Base-by-base conservation (phyloP, 2,888 invertebrate genomes). In the Subacronicta megacephala region DNA sequence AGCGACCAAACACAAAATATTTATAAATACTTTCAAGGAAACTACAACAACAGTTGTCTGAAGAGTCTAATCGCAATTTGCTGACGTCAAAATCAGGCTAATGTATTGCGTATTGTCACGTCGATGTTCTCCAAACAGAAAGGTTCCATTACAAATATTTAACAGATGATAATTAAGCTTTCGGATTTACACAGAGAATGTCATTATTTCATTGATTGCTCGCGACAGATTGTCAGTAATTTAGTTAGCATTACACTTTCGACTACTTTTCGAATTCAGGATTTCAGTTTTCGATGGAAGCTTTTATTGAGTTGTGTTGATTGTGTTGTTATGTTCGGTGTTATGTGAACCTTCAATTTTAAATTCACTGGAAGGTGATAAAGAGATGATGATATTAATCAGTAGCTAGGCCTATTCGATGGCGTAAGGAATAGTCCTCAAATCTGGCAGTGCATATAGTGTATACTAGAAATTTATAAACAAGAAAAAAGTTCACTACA, bases 121-220 rank as follows among this genome's bases (percentile, higher is more conserved):
- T 58, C 40, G 41, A 52, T 41, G 29, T 37, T 49, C 36, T 12
- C 36, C 53, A 64, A 67, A 69, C 43, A 64, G 35, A 29, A 55
- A 57, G 55, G 40, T 56, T 49, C 47, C 36, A 38, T 31, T 45
- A 55, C 76, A 80, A 83, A 78, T 75, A 77, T 82, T 82, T 81
- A 65, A 26, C 59, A 13, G 50, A 31, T 52, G 73, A 78, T 80
- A 81, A 86, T 85, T 81, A 78, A 66, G 62, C 61, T 75, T 70
- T 72, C 33, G 45, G 65, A 76, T 72, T 75, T 75, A 67, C 60
- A 74, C 56, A 20, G 56, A 55, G 44, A 67, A 73, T 73, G 78
- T 81, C 80, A 82, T 84, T 64, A 81, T 76, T 73, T 65, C 66
- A 73, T 70, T 80, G 77, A 79, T 80, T 84, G 78, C 80, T 78